A percentile compares a stretch with the other conserved stretches of the same genome.
Conservation (phyloP, 2,888 invertebrate species). For the Pardosa pseudoannulata region DNA sequence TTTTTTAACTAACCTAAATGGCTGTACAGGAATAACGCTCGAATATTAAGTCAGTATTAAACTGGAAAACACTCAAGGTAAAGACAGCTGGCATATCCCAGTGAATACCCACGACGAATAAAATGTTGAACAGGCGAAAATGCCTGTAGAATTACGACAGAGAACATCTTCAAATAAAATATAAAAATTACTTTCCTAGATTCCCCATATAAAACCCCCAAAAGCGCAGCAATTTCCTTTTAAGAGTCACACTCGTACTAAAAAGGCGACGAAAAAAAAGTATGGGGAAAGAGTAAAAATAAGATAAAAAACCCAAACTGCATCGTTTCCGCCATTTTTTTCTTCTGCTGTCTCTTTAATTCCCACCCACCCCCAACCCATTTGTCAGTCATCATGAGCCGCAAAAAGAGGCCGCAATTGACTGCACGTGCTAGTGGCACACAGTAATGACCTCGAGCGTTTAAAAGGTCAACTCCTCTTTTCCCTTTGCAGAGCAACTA, state of each 20-base stretch:
- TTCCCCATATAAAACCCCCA: not conserved
- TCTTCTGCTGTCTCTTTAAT: too few species aligned
- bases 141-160: too few species aligned
- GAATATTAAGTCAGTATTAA: too few species aligned
- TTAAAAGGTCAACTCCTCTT: not conserved
- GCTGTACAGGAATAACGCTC: too few species aligned
- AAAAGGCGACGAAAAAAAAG: too few species aligned
- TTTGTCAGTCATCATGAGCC: not conserved
- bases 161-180: too few species aligned
- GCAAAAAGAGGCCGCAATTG: conserved; percentile 3
- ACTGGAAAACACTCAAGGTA: too few species aligned
- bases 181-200: too few species aligned
- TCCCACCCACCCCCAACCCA: not conserved
- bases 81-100: too few species aligned
- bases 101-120: too few species aligned
- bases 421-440: conserved; percentile 3
- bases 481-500: not conserved
- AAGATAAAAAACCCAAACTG: not conserved
- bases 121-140: too few species aligned
- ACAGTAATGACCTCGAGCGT: not conserved
- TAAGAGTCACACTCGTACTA: not conserved
- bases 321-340: not conserved
- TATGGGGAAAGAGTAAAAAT: not conserved
- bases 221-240: not conserved
- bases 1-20: too few species aligned